Conservation (phyloP, 2,797 vertebrate genomes). For the Remorina albescens region DNA sequence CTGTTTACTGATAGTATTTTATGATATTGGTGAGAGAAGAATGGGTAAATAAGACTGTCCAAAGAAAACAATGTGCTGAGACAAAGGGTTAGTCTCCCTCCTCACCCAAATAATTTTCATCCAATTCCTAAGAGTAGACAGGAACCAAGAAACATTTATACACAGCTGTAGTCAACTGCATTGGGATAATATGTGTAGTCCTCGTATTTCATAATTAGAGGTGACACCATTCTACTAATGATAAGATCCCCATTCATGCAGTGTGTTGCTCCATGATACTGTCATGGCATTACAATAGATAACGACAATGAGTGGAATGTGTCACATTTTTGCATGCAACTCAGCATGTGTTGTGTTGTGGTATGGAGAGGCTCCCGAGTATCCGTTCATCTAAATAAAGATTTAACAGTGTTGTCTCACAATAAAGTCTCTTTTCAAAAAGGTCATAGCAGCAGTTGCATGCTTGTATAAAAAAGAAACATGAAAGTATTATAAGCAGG, state of each 20-base stretch:
- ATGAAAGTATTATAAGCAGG: background rate
- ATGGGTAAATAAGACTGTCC: background rate
- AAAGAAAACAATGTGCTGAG: no score
- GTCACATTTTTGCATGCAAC: constrained; percentile 21
- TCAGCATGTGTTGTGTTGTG: constrained; percentile 3
- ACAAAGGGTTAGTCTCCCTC: no score
- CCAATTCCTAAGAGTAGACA: background rate
- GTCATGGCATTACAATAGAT: background rate
- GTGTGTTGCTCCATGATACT: background rate
- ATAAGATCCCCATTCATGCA: constrained; percentile 6
- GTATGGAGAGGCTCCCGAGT: no score
- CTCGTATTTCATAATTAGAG: constrained; percentile 6
- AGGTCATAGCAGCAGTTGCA: background rate
- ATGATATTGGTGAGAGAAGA: background rate
- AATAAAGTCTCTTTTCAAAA: background rate
- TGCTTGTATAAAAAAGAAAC: background rate
- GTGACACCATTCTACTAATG: constrained; percentile 1
- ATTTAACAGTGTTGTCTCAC: constrained; percentile 3
- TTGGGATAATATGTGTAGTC: background rate
- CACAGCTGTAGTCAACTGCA: background rate
- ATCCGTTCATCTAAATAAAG: constrained; percentile 14
- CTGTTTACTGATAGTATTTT: background rate
- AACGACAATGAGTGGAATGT: background rate
- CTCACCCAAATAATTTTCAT: background rate
- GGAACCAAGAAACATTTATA: background rate